Evolutionary conservation across 2,797 vertebrate species (phyloP).

Genomic region (Clarias pachynema): DNA sequence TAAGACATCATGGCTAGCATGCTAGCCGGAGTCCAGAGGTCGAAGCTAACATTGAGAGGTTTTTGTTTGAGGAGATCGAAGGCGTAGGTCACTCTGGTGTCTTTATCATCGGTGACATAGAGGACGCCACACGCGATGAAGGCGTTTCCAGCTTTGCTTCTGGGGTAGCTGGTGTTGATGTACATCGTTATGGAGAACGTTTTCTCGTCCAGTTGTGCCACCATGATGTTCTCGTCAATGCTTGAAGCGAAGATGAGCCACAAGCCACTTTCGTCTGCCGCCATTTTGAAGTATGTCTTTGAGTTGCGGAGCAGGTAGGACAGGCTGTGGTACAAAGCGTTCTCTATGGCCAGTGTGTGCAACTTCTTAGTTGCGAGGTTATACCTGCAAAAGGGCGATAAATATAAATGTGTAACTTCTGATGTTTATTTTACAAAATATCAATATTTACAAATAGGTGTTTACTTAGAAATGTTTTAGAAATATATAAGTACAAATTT

Average conservation of each 20-base stretch:
- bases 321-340: conserved; percentile 83
- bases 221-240: conserved; percentile 82
- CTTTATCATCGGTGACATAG: conserved; percentile 91
- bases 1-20: conserved; percentile 94
- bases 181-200: conserved; percentile 79
- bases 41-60: conserved; percentile 83
- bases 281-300: conserved; percentile 95
- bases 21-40: conserved; percentile 80
- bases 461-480: neutral
- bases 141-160: conserved; percentile 89
- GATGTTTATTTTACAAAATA: no score
- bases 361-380: conserved; percentile 76
- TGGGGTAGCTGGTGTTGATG: conserved; percentile 90
- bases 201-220: conserved; percentile 85
- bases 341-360: conserved; percentile 76
- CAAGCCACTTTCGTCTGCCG: conserved; percentile 88
- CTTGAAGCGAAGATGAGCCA: conserved; percentile 94
- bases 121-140: conserved; percentile 89
- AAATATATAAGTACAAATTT: no score
- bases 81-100: conserved; percentile 84
- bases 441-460: neutral
- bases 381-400: conserved; percentile 69
- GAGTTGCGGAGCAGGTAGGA: conserved; percentile 91
- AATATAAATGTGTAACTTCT: neutral
- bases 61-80: conserved; percentile 87